phyloP scores from a whole-genome alignment of 1,140 invertebrate genomes.

The Drosophila orena region DNA sequence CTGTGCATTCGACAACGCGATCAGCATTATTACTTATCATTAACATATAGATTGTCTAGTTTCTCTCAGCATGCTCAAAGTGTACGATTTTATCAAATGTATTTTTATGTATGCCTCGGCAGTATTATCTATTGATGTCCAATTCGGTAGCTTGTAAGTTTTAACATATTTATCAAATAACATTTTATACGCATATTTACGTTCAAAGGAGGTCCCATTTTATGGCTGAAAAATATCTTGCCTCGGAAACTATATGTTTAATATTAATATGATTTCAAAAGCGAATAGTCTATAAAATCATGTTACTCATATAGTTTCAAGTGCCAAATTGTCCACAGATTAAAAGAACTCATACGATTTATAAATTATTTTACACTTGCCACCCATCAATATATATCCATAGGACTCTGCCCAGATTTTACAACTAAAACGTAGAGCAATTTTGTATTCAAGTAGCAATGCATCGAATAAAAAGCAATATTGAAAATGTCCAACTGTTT shows the following conservation, averaged over 20 bases:
- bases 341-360: background rate
- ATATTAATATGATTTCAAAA: background rate
- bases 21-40: conserved; percentile 56
- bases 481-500: conserved; percentile 35
- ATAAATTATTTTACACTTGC: conserved; percentile 11
- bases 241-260: background rate
- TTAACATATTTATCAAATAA: conserved; percentile 43
- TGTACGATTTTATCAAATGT: conserved; percentile 56
- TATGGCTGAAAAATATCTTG: background rate
- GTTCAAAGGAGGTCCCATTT: conserved; percentile 6
- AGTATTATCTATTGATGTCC: conserved; percentile 68
- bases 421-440: conserved; percentile 61
- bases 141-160: conserved; percentile 62
- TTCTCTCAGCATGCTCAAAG: conserved; percentile 61
- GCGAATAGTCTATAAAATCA: too few species aligned
- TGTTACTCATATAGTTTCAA: background rate
- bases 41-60: conserved; percentile 39
- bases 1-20: conserved; percentile 51
- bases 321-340: conserved; percentile 2
- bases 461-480: conserved; percentile 80
- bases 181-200: conserved; percentile 36
- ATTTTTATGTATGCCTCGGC: conserved; percentile 46
- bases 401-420: conserved; percentile 39
- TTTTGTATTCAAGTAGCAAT: conserved; percentile 69
- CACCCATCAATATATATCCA: conserved; percentile 9